Percentiles rank a stretch among this genome's conserved stretches.
These are phyloP conservation scores for Urosaurus nigricauda DNA, from an alignment of 2,797 vertebrate genomes.

Conservation along the genomic window DNA sequence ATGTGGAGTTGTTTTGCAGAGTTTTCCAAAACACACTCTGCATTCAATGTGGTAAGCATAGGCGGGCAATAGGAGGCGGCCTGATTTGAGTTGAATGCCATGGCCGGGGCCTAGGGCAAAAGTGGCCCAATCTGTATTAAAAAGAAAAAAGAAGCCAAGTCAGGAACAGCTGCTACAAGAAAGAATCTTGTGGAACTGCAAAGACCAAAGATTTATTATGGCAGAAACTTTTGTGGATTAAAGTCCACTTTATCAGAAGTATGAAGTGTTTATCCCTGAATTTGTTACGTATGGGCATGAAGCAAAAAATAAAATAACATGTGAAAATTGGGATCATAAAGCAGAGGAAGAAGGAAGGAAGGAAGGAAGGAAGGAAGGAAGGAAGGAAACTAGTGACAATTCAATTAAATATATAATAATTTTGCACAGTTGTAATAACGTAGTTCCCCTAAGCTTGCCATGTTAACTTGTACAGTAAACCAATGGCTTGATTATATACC, in stretches of 20 bases:
- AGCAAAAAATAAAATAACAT: neutral
- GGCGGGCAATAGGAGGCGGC: constrained; percentile 91
- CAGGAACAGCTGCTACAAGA: too few species aligned
- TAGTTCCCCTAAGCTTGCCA: neutral
- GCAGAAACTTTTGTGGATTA: neutral
- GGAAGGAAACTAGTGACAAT: neutral
- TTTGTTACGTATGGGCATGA: neutral
- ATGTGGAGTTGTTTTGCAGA: constrained; percentile 89
- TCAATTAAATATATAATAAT: neutral
- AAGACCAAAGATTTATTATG: neutral
- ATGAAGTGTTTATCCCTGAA: neutral
- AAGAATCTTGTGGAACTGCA: neutral
- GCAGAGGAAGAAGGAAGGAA: neutral
- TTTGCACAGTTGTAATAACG: neutral
- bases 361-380: too few species aligned
- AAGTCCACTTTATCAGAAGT: neutral
- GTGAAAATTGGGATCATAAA: neutral
- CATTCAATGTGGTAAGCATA: constrained; percentile 93
- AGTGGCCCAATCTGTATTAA: constrained; percentile 91
- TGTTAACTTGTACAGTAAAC: neutral
- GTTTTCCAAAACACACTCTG: constrained; percentile 88
- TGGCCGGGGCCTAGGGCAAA: constrained; percentile 94
- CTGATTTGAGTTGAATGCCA: constrained; percentile 91
- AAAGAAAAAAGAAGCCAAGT: rapidly evolving
- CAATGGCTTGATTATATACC: neutral